Base-by-base conservation (phyloP, 2,797 vertebrate genomes). In the Sebastes hubbsi region DNA sequence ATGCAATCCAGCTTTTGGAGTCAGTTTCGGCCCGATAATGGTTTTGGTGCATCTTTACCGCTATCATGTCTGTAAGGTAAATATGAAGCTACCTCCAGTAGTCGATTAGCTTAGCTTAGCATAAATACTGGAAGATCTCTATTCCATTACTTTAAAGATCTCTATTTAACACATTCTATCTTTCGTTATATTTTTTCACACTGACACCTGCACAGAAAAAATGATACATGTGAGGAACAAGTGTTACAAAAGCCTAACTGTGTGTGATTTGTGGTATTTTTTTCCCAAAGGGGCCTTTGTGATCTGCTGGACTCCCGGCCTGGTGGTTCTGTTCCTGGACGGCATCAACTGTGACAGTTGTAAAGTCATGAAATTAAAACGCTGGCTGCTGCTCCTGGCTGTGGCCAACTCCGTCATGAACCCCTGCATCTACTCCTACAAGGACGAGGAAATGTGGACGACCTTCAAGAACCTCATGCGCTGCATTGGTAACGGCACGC, bases 341-440 rank as follows among this genome's bases (percentile, higher is more conserved):
- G 98, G 98, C 65, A 92, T 99, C 60, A 82, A 97, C 66, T 99
- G 98, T 74, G 82, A 90, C 1, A 58, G 58, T 2, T 99, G 98
- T 30, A 71, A 95, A 0, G 94, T 99, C 69, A 94, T 97, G 87
- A 89, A 95, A 13, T 95, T 97, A 64, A 99, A 99, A 54, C 95
- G 96, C 60, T 98, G 97, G 97, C 96, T 99, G 81, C 96, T 99
- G 82, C 96, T 99, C 30, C 92, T 99, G 90, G 98, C 98, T 1
- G 93, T 99, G 4, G 84, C 97, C 86, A 99, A 99, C 93, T 99
- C 98, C 0, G 95, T 98, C 91, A 97, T 99, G 97, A 99, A 99
- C 91, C 98, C 98, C 18, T 94, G 99, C 93, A 99, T 99, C 95
- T 99, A 99, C 94, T 99, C 98, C 11, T 99, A 97, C 93, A 99